Conservation (phyloP, 2,888 invertebrate species). For the Chloroclystis v-ata region DNA sequence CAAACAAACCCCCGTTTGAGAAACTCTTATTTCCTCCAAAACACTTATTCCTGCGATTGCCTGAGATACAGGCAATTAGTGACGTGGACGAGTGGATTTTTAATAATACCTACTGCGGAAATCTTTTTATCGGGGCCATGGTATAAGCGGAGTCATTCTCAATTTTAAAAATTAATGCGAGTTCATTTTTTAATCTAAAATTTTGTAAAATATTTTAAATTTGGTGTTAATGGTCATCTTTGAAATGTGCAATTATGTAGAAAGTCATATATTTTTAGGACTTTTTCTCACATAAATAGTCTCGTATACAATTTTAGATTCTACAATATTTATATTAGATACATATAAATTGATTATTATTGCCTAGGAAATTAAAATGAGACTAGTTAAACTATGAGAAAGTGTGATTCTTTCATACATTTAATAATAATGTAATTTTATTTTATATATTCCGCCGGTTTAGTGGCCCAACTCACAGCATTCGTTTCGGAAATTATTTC, state of each 20-base stretch:
- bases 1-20: conserved; percentile 4
- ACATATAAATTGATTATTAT: too few relatives aligned
- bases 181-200: too few relatives aligned
- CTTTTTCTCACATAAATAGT: too few relatives aligned
- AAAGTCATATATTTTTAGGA: too few relatives aligned
- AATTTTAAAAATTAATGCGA: background rate
- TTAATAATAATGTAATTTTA: background rate
- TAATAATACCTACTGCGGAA: conserved; percentile 30
- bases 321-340: too few relatives aligned
- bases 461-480: conserved; percentile 35
- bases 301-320: too few relatives aligned
- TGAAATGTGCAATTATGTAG: too few relatives aligned
- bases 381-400: too few relatives aligned
- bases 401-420: too few relatives aligned
- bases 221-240: too few relatives aligned
- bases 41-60: conserved; percentile 28
- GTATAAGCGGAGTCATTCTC: conserved; percentile 10
- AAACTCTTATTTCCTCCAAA: conserved; percentile 16
- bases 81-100: conserved; percentile 37
- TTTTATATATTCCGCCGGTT: background rate
- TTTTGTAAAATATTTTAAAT: too few relatives aligned
- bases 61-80: conserved; percentile 40
- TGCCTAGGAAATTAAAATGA: too few relatives aligned
- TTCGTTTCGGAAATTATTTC: conserved; percentile 58
- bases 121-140: conserved; percentile 30